Evolutionary conservation across 2,888 invertebrate genomes (phyloP).

Genomic region (Lottia gigantea): DNA sequence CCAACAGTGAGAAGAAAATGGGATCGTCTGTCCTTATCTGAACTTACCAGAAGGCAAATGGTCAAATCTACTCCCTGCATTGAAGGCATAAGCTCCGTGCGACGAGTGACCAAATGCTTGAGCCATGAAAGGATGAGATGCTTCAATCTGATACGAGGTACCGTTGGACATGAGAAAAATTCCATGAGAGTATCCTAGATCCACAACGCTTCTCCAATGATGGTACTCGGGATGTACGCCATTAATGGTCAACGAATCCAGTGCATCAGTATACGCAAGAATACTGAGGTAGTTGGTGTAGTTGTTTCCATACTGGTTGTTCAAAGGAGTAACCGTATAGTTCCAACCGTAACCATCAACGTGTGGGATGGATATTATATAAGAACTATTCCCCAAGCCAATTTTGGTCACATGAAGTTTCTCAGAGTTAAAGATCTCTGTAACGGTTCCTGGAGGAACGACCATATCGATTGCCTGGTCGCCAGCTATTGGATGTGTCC

Average conservation of each 20-base stretch:
- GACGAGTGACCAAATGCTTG: neutral
- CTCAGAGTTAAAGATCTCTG: conserved; percentile 14
- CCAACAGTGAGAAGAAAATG: too few species aligned
- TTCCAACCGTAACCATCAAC: conserved; percentile 18
- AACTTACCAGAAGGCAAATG: neutral
- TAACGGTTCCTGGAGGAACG: conserved; percentile 9
- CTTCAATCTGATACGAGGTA: neutral
- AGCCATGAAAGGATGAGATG: neutral
- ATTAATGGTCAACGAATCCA: neutral
- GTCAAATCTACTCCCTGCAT: neutral
- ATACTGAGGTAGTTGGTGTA: conserved; percentile 18
- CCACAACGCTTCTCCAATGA: neutral
- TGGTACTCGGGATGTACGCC: neutral
- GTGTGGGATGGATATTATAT: conserved; percentile 15
- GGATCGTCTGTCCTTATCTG: too few species aligned
- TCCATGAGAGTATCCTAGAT: neutral
- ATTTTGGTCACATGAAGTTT: conserved; percentile 14
- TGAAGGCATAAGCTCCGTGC: neutral
- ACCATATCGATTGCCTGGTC: neutral
- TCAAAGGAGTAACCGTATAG: conserved; percentile 15
- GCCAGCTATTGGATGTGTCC: neutral
- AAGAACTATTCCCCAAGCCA: neutral
- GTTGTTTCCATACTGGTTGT: conserved; percentile 13
- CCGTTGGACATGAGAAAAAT: neutral
- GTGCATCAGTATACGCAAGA: neutral